Conservation (phyloP, 2,888 invertebrate species). For the Andrena bicolor region DNA sequence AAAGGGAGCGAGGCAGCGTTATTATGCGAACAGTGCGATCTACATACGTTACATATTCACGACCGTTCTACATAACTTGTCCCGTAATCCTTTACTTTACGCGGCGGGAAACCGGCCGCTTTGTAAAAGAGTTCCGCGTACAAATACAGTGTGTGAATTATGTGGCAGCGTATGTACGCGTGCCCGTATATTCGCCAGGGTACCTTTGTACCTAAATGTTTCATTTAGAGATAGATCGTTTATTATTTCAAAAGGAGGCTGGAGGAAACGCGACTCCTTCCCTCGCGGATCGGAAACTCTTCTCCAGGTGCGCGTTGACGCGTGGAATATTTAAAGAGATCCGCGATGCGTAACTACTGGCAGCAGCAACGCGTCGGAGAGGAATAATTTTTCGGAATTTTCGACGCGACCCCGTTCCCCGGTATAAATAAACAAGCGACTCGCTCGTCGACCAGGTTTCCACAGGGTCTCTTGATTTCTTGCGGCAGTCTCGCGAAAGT, state of each 20-base stretch:
- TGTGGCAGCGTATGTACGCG: constrained; percentile 13
- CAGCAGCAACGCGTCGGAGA: background rate
- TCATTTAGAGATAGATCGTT: constrained; percentile 52
- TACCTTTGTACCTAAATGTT: constrained; percentile 42
- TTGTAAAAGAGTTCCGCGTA: constrained; percentile 44
- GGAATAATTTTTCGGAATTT: constrained; percentile 33
- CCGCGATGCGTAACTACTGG: background rate
- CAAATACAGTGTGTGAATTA: constrained; percentile 56
- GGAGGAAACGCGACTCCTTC: background rate
- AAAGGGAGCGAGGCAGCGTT: constrained; percentile 55
- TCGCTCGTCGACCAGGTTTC: background rate
- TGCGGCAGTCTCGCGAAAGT: background rate
- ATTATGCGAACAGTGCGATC: constrained; percentile 65
- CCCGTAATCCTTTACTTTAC: constrained; percentile 66
- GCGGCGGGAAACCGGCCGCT: constrained; percentile 52
- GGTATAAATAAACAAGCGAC: constrained; percentile 15
- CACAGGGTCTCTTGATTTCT: constrained; percentile 17
- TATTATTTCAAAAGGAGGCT: constrained; percentile 35
- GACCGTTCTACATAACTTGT: constrained; percentile 61
- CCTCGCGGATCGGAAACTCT: background rate
- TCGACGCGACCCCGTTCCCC: constrained; percentile 6
- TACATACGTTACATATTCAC: constrained; percentile 71
- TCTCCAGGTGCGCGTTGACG: background rate
- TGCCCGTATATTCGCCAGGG: constrained; percentile 6
- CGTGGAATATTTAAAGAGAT: constrained; percentile 40